A percentile compares a stretch with the other conserved stretches of the same genome.
These are phyloP conservation scores for Gadopsis bispinosus DNA, from an alignment of 2,797 vertebrate species.

Conservation along the genomic window DNA sequence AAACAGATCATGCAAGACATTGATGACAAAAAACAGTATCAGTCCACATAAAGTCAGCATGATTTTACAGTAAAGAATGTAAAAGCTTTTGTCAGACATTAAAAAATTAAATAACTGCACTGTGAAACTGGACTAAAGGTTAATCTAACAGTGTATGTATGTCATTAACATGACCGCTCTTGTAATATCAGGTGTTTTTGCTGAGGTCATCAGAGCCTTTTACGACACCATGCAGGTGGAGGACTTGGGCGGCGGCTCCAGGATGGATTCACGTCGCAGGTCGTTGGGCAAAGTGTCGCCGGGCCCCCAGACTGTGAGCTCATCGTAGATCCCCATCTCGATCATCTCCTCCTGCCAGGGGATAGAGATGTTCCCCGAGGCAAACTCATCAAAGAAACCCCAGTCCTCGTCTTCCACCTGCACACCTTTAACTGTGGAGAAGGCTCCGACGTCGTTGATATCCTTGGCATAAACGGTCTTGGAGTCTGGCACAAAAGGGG, in stretches of 20 bases:
- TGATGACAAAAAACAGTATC: neutral
- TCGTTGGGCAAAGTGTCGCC: slow-evolving; percentile 82
- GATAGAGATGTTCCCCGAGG: slow-evolving; percentile 89
- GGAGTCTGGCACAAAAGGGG: slow-evolving; percentile 89
- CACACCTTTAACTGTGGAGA: slow-evolving; percentile 90
- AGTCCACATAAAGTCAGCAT: neutral
- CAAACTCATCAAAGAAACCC: slow-evolving; percentile 87
- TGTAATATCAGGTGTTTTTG: neutral
- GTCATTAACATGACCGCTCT: neutral
- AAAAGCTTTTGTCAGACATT: slow-evolving; percentile 14
- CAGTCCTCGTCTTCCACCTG: slow-evolving; percentile 83
- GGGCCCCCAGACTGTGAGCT: slow-evolving; percentile 86
- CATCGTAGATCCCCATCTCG: slow-evolving; percentile 87
- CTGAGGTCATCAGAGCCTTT: neutral
- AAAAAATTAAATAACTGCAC: neutral
- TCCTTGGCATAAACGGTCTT: slow-evolving; percentile 90
- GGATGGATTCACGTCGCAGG: slow-evolving; percentile 83
- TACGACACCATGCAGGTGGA: slow-evolving; percentile 87
- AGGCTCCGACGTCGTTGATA: slow-evolving; percentile 88
- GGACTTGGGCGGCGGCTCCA: slow-evolving; percentile 83
- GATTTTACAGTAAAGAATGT: slow-evolving; percentile 1
- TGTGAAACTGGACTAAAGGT: slow-evolving; percentile 3
- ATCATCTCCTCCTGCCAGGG: slow-evolving; percentile 96
- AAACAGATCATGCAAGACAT: neutral
- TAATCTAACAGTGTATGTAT: neutral